Conservation (phyloP, 1,140 invertebrate species). For the Drosophila grimshawi region DNA sequence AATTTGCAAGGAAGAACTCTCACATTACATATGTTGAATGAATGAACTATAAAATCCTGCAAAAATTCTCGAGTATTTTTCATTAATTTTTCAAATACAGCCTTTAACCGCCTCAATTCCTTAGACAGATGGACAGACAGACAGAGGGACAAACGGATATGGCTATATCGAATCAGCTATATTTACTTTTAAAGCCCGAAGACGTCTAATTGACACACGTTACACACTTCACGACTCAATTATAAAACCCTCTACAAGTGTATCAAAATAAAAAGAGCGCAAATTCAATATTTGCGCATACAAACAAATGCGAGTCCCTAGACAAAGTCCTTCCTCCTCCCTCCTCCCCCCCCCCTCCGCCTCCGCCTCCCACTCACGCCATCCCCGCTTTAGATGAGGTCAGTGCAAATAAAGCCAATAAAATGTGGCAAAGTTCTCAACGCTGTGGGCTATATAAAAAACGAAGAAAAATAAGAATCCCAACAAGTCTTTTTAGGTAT, state of each 20-base stretch:
- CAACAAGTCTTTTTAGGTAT: not conserved
- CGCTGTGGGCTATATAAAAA: slow-evolving; percentile 24
- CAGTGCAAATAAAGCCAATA: slow-evolving; percentile 53
- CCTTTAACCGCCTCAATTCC: no score
- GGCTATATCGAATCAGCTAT: no score
- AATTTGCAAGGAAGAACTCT: no score
- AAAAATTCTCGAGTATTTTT: no score
- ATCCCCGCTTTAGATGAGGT: slow-evolving; percentile 7
- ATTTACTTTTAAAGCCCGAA: no score
- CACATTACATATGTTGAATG: no score
- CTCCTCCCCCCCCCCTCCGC: slow-evolving; percentile 8
- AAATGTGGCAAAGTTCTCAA: slow-evolving; percentile 48
- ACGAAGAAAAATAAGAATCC: not conserved
- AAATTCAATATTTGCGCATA: slow-evolving; percentile 76
- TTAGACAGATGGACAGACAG: no score
- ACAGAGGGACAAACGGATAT: no score
- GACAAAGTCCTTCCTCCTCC: slow-evolving; percentile 39
- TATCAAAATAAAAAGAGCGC: slow-evolving; percentile 57
- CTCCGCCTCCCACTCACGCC: not conserved
- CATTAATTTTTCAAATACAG: no score
- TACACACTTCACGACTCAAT: not conserved
- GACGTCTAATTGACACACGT: not conserved
- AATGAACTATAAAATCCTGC: no score
- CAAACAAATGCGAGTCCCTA: slow-evolving; percentile 60
- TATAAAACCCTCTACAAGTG: not conserved